phyloP scores from a whole-genome alignment of 2,888 invertebrate genomes.

The Synanthedon andrenaeformis region DNA sequence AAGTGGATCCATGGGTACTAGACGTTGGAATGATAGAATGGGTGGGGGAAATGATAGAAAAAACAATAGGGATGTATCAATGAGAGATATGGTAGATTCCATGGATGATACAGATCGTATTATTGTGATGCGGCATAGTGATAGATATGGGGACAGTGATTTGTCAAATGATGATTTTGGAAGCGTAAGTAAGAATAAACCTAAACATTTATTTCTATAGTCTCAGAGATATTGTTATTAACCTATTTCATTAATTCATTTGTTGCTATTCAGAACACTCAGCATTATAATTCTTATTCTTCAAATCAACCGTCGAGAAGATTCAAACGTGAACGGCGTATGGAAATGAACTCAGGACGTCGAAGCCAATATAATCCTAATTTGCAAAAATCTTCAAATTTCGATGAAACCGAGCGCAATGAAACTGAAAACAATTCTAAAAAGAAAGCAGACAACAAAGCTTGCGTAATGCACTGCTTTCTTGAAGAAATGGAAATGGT shows the following conservation, averaged over 20 bases:
- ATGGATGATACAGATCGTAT: slow-evolving; percentile 6
- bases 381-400: slow-evolving; percentile 19
- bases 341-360: slow-evolving; percentile 46
- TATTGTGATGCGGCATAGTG: slow-evolving; percentile 11
- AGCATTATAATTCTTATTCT: slow-evolving; percentile 24
- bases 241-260: no score
- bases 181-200: slow-evolving; percentile 26
- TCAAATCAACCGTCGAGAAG: slow-evolving; percentile 30
- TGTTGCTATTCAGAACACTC: slow-evolving; percentile 19
- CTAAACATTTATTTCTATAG: neutral
- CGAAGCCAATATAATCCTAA: slow-evolving; percentile 60
- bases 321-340: slow-evolving; percentile 38
- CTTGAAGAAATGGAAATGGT: slow-evolving; percentile 78
- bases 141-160: slow-evolving; percentile 11
- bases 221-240: no score
- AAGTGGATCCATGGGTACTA: slow-evolving; percentile 2
- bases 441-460: slow-evolving; percentile 30
- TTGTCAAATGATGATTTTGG: slow-evolving; percentile 30
- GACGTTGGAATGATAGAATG: slow-evolving; percentile 9
- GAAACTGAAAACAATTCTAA: slow-evolving; percentile 30
- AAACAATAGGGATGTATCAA: slow-evolving; percentile 17
- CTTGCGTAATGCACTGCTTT: slow-evolving; percentile 77
- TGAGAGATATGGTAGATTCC: slow-evolving; percentile 15
- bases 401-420: slow-evolving; percentile 31
- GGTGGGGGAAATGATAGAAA: slow-evolving; percentile 15